Conservation (phyloP, 2,797 vertebrate species). For the Ceryle rudis region DNA sequence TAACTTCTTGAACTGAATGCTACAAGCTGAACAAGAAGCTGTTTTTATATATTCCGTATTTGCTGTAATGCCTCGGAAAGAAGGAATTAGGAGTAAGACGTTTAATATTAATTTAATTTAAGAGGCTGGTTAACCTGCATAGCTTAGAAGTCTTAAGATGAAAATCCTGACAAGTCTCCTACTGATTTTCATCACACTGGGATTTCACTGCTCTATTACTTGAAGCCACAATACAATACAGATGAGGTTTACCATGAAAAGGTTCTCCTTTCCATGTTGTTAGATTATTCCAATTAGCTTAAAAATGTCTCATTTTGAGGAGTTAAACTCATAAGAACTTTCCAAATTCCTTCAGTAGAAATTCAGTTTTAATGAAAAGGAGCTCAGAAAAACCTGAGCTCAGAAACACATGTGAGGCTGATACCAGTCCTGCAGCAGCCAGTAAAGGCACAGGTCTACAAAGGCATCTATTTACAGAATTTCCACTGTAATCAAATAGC, state of each 20-base stretch:
- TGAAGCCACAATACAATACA: neutral
- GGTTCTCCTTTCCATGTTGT: neutral
- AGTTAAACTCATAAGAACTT: neutral
- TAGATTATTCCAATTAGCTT: conserved; percentile 23
- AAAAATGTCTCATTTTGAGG: neutral
- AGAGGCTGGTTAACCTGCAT: conserved; percentile 2
- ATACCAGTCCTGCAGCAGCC: neutral
- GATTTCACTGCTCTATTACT: conserved; percentile 33
- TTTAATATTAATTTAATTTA: conserved; percentile 46
- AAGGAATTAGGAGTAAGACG: conserved; percentile 29
- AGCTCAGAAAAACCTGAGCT: neutral
- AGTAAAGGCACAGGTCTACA: neutral
- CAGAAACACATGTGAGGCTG: neutral
- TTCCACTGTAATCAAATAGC: neutral
- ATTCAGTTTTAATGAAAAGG: neutral
- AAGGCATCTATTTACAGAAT: neutral
- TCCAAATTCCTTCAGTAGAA: neutral
- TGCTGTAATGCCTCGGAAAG: conserved; percentile 31
- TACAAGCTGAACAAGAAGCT: neutral
- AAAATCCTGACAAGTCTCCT: conserved; percentile 56
- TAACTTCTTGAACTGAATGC: neutral
- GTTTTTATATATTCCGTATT: conserved; percentile 1
- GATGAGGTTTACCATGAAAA: neutral
- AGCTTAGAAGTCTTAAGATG: conserved; percentile 14
- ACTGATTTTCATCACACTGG: conserved; percentile 32